Evolutionary conservation across 1,140 invertebrate species (phyloP).

Genomic region (Heliconius himera): DNA sequence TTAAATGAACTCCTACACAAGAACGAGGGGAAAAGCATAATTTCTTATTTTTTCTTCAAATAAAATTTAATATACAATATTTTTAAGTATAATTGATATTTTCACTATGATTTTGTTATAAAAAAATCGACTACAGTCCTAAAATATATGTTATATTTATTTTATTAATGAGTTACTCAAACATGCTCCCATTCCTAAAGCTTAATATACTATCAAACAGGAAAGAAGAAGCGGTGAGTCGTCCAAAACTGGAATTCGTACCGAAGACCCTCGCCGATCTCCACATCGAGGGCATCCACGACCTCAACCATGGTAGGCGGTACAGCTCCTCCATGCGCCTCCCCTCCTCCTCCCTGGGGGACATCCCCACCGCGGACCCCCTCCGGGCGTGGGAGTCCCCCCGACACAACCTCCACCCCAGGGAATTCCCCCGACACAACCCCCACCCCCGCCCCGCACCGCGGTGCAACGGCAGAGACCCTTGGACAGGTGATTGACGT

Average conservation of each 20-base stretch:
- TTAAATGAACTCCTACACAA: too few species aligned
- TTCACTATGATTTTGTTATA: too few species aligned
- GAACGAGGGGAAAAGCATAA: too few species aligned
- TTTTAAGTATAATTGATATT: too few species aligned
- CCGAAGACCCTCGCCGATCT: slow-evolving; percentile 96
- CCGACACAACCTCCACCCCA: slow-evolving; percentile 30
- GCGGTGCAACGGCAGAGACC: slow-evolving; percentile 68
- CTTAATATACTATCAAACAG: slow-evolving; percentile 72
- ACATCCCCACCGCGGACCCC: slow-evolving; percentile 59
- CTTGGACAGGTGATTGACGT: slow-evolving; percentile 80
- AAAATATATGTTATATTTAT: too few species aligned
- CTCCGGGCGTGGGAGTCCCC: slow-evolving; percentile 61
- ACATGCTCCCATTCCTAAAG: too few species aligned
- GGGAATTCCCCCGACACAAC: slow-evolving; percentile 23
- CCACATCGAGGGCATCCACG: slow-evolving; percentile 87
- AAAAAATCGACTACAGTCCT: too few species aligned
- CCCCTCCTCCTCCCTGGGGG: slow-evolving; percentile 72
- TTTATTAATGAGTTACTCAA: too few species aligned
- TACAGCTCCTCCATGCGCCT: slow-evolving; percentile 77
- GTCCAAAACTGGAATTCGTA: slow-evolving; percentile 95
- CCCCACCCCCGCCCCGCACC: slow-evolving; percentile 63
- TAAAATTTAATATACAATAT: too few species aligned
- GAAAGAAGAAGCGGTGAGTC: slow-evolving; percentile 93
- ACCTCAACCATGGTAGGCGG: slow-evolving; percentile 80
- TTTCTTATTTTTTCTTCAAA: too few species aligned